Percentiles rank a stretch among this genome's conserved stretches.
Conservation (phyloP, 2,888 invertebrate species). For the Apeira syringaria region DNA sequence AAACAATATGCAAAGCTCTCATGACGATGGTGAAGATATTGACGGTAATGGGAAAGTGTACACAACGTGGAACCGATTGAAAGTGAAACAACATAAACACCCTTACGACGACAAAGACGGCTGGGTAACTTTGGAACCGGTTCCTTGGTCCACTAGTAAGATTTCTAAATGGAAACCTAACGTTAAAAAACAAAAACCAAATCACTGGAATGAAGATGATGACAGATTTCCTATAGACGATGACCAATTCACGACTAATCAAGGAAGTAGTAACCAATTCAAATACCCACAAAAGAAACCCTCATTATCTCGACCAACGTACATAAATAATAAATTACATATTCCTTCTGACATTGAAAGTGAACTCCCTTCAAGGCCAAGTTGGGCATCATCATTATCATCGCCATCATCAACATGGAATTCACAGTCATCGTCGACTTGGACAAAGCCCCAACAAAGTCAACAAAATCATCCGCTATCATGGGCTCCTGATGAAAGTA, state of each 20-base stretch:
- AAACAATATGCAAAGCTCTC: conserved; percentile 34
- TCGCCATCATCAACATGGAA: conserved; percentile 40
- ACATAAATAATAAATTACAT: conserved; percentile 68
- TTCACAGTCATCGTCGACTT: conserved; percentile 15
- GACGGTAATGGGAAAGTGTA: conserved; percentile 60
- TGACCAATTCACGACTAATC: conserved; percentile 43
- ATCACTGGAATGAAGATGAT: conserved; percentile 69
- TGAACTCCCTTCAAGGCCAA: conserved; percentile 68
- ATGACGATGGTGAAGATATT: conserved; percentile 41
- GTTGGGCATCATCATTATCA: conserved; percentile 26
- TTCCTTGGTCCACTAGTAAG: conserved; percentile 92
- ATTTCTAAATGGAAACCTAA: conserved; percentile 91
- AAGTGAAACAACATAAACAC: conserved; percentile 82
- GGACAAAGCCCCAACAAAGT: conserved; percentile 50
- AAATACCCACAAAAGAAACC: conserved; percentile 65
- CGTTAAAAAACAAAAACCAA: conserved; percentile 78
- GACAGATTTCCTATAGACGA: conserved; percentile 48
- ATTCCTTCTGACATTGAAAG: conserved; percentile 58
- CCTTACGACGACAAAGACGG: conserved; percentile 88
- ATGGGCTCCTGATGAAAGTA: conserved; percentile 70
- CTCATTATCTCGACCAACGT: conserved; percentile 57
- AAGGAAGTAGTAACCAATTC: conserved; percentile 53
- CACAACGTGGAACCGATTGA: conserved; percentile 78
- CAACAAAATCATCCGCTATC: conserved; percentile 49
- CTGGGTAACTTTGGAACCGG: conserved; percentile 90